These are phyloP conservation scores for Hemiprocne comata DNA, from an alignment of 2,113 vertebrate species.

Conservation along the genomic window DNA sequence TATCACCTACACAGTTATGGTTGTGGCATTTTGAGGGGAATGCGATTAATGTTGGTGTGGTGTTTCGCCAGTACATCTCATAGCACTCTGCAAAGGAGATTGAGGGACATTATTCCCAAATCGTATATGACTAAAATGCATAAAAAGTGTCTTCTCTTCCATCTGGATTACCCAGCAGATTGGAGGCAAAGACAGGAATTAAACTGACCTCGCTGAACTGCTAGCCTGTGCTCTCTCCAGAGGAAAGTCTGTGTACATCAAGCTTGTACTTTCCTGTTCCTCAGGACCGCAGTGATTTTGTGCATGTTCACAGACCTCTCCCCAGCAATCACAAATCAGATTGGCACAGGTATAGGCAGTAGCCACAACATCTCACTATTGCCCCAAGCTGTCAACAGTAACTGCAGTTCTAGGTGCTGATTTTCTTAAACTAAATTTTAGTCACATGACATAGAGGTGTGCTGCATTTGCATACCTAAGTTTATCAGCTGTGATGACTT, in stretches of 20 bases:
- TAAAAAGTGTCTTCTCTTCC: neutral
- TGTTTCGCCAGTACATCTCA: neutral
- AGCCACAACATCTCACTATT: neutral
- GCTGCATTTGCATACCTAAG: neutral
- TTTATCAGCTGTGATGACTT: neutral
- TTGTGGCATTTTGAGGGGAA: constrained; percentile 1
- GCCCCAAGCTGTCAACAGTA: neutral
- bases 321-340: fast-evolving
- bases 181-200: neutral
- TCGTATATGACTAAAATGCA: neutral
- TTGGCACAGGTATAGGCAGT: neutral
- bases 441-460: neutral
- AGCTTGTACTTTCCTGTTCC: neutral
- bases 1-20: neutral
- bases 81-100: neutral
- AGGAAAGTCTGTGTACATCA: neutral
- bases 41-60: neutral
- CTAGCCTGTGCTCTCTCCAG: neutral
- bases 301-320: neutral
- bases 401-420: neutral
- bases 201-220: neutral
- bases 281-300: neutral
- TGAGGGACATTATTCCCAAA: neutral
- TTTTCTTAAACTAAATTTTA: neutral
- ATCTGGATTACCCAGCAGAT: neutral